Evolutionary conservation across 2,888 invertebrate genomes (phyloP).

Genomic region (Rotaria socialis): DNA sequence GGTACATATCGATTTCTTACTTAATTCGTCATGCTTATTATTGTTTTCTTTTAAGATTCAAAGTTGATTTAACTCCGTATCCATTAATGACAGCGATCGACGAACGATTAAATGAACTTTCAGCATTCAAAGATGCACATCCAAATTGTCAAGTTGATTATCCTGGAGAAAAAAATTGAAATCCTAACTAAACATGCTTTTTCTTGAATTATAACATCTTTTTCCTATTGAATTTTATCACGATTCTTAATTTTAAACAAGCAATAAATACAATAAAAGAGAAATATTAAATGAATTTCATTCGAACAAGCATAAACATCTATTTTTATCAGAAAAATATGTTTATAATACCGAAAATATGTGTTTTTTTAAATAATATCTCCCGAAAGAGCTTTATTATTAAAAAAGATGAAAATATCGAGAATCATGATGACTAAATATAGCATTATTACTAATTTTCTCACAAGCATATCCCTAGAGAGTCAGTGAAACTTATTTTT

Average conservation of each 20-base stretch:
- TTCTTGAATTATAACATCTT: neutral
- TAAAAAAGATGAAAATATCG: too few species aligned
- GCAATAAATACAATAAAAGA: neutral
- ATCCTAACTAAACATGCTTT: neutral
- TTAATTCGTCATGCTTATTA: neutral
- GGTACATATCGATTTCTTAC: constrained; percentile 61
- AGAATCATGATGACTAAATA: too few species aligned
- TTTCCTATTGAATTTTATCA: neutral
- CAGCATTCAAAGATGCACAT: constrained; percentile 83
- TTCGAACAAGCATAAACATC: too few species aligned
- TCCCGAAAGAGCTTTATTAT: too few species aligned
- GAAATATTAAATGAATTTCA: too few species aligned
- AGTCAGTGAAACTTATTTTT: too few species aligned
- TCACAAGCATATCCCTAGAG: too few species aligned
- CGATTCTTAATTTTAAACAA: neutral
- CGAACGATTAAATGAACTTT: constrained; percentile 77
- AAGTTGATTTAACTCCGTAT: constrained; percentile 81
- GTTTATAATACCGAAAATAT: too few species aligned
- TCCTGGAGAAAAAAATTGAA: constrained; percentile 62
- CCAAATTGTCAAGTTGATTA: constrained; percentile 89
- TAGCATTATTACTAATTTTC: too few species aligned
- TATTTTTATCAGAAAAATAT: too few species aligned
- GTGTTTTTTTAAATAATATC: too few species aligned
- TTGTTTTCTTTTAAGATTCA: constrained; percentile 67
- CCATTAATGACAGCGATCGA: constrained; percentile 83